Evolutionary conservation across 2,113 vertebrate genomes (phyloP).

Genomic region (Thunnus thynnus): DNA sequence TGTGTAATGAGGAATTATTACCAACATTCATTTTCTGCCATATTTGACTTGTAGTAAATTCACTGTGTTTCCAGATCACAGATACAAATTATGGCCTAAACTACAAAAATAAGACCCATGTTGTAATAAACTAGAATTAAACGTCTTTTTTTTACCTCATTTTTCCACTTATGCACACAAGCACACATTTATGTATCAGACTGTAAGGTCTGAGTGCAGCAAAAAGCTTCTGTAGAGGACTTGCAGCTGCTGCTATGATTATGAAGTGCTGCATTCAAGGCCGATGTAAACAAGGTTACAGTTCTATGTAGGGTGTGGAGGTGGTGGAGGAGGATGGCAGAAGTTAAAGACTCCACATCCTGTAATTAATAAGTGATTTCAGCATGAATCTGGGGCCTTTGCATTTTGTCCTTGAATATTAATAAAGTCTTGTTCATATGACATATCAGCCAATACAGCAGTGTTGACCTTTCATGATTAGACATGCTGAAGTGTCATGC

Average conservation of each 20-base stretch:
- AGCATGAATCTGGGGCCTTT: background rate
- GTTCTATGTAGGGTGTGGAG: background rate
- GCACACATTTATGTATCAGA: background rate
- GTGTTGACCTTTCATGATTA: constrained; percentile 11
- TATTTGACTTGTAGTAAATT: no score
- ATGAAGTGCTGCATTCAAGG: background rate
- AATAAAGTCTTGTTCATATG: background rate
- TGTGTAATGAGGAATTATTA: no score
- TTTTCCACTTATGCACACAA: background rate
- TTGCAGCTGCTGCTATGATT: background rate
- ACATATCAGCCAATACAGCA: background rate
- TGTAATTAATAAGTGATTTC: background rate
- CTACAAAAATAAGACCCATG: no score
- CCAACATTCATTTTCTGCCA: no score
- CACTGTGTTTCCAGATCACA: no score
- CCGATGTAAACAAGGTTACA: background rate
- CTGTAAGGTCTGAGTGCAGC: background rate
- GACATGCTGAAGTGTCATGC: background rate
- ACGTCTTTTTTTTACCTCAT: background rate
- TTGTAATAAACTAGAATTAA: no score
- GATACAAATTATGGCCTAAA: no score
- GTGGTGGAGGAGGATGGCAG: background rate
- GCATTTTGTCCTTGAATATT: constrained; percentile 14
- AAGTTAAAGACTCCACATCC: background rate
- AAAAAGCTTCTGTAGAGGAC: background rate